Percentiles rank a stretch among this genome's conserved stretches.
phyloP scores from a whole-genome alignment of 2,797 vertebrate species.

The Aratinga solstitialis region DNA sequence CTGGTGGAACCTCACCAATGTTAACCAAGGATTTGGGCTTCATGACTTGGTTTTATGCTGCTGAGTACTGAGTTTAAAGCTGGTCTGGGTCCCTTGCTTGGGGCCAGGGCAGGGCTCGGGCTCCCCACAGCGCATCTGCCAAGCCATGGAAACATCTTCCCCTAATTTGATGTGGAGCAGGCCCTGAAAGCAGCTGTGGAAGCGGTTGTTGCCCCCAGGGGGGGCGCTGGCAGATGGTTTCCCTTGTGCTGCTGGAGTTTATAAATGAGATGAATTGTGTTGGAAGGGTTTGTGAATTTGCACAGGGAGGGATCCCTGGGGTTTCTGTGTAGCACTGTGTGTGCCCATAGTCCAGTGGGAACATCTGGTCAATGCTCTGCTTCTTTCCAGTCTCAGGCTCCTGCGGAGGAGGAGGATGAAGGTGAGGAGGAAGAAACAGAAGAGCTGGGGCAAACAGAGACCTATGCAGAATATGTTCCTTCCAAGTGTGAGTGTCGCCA shows the following conservation, averaged over 20 bases:
- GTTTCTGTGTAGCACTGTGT: accelerated
- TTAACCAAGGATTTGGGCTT: neutral
- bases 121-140: neutral
- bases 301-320: neutral
- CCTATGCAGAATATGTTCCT: constrained; percentile 93
- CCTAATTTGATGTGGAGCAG: neutral
- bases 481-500: constrained; percentile 88
- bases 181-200: neutral
- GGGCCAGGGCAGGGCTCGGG: neutral
- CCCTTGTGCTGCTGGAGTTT: neutral
- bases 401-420: constrained; percentile 91
- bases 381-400: constrained; percentile 70
- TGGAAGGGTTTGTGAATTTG: neutral
- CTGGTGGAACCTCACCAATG: accelerated
- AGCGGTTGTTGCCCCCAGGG: neutral
- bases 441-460: constrained; percentile 93
- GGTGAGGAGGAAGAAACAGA: constrained; percentile 91
- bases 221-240: neutral
- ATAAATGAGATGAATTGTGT: neutral
- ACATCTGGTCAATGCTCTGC: neutral
- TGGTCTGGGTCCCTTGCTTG: neutral
- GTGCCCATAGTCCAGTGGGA: accelerated
- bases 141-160: neutral
- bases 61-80: neutral
- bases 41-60: neutral